Evolutionary conservation across 2,113 vertebrate species (phyloP), one percentile per base, ranked within the genome.

Genomic region (Poecilia latipinna): DNA sequence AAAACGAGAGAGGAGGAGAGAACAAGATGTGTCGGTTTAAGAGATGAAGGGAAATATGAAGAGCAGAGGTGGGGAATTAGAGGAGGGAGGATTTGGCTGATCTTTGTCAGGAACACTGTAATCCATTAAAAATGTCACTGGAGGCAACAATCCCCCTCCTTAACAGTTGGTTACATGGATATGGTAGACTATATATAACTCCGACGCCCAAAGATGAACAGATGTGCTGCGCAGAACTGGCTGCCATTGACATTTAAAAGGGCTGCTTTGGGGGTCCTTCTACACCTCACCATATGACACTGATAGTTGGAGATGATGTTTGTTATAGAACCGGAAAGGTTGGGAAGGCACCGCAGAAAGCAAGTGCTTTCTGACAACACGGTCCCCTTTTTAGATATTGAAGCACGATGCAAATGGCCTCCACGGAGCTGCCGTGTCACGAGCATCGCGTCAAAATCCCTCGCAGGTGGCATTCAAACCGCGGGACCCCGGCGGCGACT

Each of bases 141-240:
- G 92, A 91, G 91, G 92, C 88, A 51, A 80, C 44, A 83, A n/a
- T 86, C 86, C 84, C 91, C 29, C 42, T 83, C 84, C 91, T 90
- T 88, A 93, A 91, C 92, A 92, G 90, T 93, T 91, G 92, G 92
- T 91, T 91, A 90, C 91, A 91, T 91, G 86, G 92, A 86, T 87
- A 83, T 84, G 90, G 72, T 90, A 75, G 72, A 82, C 91, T 93
- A 92, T 93, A 93, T 93, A 86, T 92, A 93, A 90, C 86, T 85
- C 79, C 48, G 66, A 29, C 72, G 88, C 91, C 86, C 80, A 91
- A 88, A 92, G 91, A 91, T 80, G 88, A 92, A 90, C 92, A 93
- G 92, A 92, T 93, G 92, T 92, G 89, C 88, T 84, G 87, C 26
- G 63, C 77, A 82, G 77, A 82, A 89, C 79, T 69, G 87, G 79